phyloP scores from a whole-genome alignment of 2,797 vertebrate genomes.

The Thamnophis elegans region DNA sequence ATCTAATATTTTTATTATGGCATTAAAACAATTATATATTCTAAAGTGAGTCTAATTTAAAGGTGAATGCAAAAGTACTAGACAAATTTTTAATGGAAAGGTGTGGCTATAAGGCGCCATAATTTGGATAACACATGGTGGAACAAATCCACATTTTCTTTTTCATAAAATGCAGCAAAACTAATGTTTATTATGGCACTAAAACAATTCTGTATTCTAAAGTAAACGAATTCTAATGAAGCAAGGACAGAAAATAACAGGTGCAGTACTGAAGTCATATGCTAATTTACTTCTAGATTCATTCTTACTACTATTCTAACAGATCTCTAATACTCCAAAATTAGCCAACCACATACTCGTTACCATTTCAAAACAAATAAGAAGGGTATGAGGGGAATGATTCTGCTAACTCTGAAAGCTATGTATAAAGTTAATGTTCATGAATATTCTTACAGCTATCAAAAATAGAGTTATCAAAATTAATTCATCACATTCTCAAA shows the following conservation, averaged over 20 bases:
- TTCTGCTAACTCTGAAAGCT: not conserved
- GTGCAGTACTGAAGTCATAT: conserved; percentile 65
- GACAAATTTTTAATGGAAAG: conserved; percentile 13
- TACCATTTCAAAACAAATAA: conserved; percentile 30
- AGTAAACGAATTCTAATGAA: conserved; percentile 52
- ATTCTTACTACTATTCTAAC: conserved; percentile 6
- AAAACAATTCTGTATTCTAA: conserved; percentile 56
- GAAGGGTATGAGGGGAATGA: not conserved
- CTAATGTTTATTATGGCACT: conserved; percentile 43
- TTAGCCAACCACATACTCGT: conserved; percentile 33
- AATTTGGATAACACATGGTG: conserved; percentile 23
- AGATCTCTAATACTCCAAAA: not conserved
- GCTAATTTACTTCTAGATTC: conserved; percentile 44
- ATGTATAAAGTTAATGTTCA: not conserved
- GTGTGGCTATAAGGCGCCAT: conserved; percentile 12
- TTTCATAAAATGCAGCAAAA: conserved; percentile 34
- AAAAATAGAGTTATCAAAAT: not conserved
- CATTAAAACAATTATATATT: conserved; percentile 49
- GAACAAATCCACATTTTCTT: conserved; percentile 5
- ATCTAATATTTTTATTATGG: conserved; percentile 42
- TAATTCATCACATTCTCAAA: not conserved
- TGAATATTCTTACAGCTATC: not conserved
- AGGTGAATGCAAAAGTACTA: conserved; percentile 4
- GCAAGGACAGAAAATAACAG: conserved; percentile 73
- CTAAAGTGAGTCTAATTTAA: conserved; percentile 40